Percentiles rank a stretch among this genome's conserved stretches.
These are phyloP conservation scores for Mastomys coucha DNA, from an alignment of 2,113 vertebrate genomes.

Conservation along the genomic window DNA sequence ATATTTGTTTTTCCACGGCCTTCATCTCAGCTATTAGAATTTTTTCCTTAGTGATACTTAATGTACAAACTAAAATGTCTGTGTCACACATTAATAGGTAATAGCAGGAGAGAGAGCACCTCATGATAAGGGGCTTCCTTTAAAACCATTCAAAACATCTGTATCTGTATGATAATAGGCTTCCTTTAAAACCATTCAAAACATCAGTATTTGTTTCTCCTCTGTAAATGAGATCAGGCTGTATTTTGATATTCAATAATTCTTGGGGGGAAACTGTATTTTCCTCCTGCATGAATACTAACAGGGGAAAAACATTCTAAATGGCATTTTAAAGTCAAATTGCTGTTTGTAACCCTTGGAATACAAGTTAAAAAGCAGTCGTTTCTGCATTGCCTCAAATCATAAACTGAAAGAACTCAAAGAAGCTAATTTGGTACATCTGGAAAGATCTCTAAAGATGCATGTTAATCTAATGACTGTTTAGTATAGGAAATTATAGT, in stretches of 20 bases:
- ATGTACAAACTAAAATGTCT: background rate
- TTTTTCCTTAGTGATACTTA: constrained; percentile 1
- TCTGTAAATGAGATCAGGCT: constrained; percentile 51
- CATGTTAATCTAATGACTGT: constrained; percentile 82
- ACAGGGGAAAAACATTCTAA: constrained; percentile 53
- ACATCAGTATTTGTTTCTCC: constrained; percentile 43
- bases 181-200: constrained; percentile 17
- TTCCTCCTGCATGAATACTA: constrained; percentile 57
- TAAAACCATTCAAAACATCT: constrained; percentile 11
- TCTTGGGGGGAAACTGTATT: constrained; percentile 12
- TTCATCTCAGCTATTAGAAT: background rate
- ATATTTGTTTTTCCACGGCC: background rate
- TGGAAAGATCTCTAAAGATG: constrained; percentile 73
- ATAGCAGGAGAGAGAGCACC: background rate
- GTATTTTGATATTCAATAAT: constrained; percentile 65
- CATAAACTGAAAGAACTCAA: constrained; percentile 69
- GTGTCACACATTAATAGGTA: background rate
- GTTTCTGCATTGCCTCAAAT: constrained; percentile 73
- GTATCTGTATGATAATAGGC: constrained; percentile 37
- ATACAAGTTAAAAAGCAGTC: constrained; percentile 69
- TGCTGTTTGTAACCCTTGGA: constrained; percentile 71
- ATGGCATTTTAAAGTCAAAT: constrained; percentile 77
- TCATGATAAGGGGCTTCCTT: constrained; percentile 25
- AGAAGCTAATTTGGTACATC: constrained; percentile 77
- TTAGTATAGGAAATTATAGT: constrained; percentile 79